A percentile compares a stretch with the other conserved stretches of the same genome.
Evolutionary conservation across 2,113 vertebrate genomes (phyloP).

Genomic region (Indicator maculatus): DNA sequence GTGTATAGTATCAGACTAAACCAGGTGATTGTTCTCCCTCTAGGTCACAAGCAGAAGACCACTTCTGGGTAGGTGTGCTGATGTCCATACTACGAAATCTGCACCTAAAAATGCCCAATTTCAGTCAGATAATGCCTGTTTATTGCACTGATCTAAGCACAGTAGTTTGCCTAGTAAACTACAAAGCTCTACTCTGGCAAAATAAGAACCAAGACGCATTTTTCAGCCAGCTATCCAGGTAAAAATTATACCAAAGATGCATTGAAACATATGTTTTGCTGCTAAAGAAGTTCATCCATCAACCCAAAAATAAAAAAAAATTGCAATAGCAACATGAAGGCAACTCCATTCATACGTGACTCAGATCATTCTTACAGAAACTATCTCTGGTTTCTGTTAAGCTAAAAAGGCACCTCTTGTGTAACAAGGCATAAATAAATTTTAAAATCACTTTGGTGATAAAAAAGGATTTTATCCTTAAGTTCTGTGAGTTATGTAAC

Average conservation of each 20-base stretch:
- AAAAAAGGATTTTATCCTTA: neutral
- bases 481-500: neutral
- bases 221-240: neutral
- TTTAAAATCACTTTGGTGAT: neutral
- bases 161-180: neutral
- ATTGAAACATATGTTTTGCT: neutral
- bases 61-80: neutral
- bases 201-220: neutral
- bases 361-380: neutral
- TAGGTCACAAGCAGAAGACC: neutral
- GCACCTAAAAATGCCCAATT: neutral
- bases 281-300: neutral
- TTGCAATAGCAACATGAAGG: neutral
- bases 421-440: neutral
- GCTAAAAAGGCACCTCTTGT: neutral
- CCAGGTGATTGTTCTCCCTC: neutral
- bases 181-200: neutral
- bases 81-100: neutral
- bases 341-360: neutral
- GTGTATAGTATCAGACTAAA: neutral
- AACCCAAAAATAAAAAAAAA: neutral
- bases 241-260: neutral
- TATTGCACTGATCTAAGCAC: neutral
- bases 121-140: neutral
- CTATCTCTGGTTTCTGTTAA: neutral